A percentile compares a stretch with the other conserved stretches of the same genome.
phyloP scores from a whole-genome alignment of 2,888 invertebrate genomes.

The Teinopalpus imperialis region DNA sequence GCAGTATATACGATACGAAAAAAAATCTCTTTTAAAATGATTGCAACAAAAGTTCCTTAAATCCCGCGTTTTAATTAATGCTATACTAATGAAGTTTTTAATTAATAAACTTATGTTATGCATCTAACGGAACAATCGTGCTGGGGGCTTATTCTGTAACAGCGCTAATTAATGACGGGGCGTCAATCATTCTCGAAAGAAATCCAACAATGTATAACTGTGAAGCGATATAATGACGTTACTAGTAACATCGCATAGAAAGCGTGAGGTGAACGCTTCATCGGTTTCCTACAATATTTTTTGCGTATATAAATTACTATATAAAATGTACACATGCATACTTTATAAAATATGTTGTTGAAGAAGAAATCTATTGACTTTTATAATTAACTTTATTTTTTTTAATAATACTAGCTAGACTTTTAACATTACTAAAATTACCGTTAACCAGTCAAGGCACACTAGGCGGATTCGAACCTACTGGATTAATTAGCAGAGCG shows the following conservation, averaged over 20 bases:
- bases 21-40: no score
- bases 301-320: slow-evolving; percentile 8
- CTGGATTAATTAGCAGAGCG: no score
- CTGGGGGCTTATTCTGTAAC: slow-evolving; percentile 7
- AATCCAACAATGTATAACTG: slow-evolving; percentile 18
- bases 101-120: background rate
- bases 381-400: no score
- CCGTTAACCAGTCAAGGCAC: no score
- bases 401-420: no score
- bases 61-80: background rate
- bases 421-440: no score
- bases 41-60: background rate
- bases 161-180: slow-evolving; percentile 15
- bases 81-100: background rate
- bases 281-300: slow-evolving; percentile 1
- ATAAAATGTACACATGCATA: no score
- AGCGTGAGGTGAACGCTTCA: slow-evolving; percentile 13
- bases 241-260: slow-evolving; percentile 1
- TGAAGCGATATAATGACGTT: slow-evolving; percentile 5
- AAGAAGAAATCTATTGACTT: no score
- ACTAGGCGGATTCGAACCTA: no score
- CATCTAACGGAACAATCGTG: slow-evolving; percentile 15
- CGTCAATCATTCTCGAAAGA: slow-evolving; percentile 18
- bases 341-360: no score
- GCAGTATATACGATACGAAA: no score